Conservation (phyloP, 2,797 vertebrate genomes). For the Amphiprion clarkii region DNA sequence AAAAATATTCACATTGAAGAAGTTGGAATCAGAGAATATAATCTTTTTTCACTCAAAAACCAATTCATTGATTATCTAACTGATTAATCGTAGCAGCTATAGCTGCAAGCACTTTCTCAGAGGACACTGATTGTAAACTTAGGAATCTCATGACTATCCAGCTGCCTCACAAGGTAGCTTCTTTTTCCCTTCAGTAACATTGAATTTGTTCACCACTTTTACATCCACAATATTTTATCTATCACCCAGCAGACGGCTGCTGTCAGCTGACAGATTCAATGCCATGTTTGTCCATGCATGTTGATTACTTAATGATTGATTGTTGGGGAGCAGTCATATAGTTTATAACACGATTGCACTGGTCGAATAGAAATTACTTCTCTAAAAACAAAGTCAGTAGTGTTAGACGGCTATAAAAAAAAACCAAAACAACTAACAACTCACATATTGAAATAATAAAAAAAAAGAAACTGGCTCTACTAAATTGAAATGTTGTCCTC, state of each 20-base stretch:
- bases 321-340: conserved; percentile 8
- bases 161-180: no score
- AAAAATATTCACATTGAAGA: no score
- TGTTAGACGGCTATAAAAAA: not conserved
- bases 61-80: no score
- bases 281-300: not conserved
- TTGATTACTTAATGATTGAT: not conserved
- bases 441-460: not conserved
- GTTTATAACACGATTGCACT: conserved; percentile 26
- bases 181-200: no score
- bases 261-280: not conserved
- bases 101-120: no score
- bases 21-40: no score
- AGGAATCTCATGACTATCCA: no score
- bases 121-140: no score
- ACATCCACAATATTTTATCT: not conserved
- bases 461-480: no score
- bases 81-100: no score
- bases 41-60: no score
- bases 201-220: no score
- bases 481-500: not conserved
- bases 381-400: conserved; percentile 25
- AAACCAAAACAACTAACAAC: not conserved
- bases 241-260: conserved; percentile 3
- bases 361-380: conserved; percentile 21